Percentiles rank a stretch among this genome's conserved stretches.
These are phyloP conservation scores for Cotesia glomerata DNA, from an alignment of 1,140 invertebrate species.

Conservation along the genomic window DNA sequence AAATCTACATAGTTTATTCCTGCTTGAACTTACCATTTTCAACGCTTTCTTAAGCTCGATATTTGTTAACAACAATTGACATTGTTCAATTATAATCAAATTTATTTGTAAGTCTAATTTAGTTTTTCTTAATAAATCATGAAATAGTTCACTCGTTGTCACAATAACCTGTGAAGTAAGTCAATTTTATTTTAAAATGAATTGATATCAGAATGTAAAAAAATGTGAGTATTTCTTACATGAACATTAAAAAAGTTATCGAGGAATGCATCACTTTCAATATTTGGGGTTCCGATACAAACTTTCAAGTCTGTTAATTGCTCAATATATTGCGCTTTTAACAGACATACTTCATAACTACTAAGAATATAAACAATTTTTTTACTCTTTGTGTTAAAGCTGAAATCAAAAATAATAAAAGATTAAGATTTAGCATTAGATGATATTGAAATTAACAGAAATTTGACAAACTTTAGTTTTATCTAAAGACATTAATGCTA, in stretches of 20 bases:
- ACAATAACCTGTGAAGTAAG: constrained; percentile 68
- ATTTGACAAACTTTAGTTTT: too few species aligned
- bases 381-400: constrained; percentile 51
- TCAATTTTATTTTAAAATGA: constrained; percentile 32
- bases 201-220: constrained; percentile 36
- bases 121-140: constrained; percentile 65
- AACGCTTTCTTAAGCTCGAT: constrained; percentile 62
- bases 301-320: constrained; percentile 59
- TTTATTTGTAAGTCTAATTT: constrained; percentile 69
- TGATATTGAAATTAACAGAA: too few species aligned
- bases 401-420: constrained; percentile 52
- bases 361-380: constrained; percentile 66
- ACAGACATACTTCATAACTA: constrained; percentile 64
- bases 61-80: constrained; percentile 69
- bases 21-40: constrained; percentile 41
- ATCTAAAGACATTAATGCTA: too few species aligned
- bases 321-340: constrained; percentile 65
- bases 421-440: constrained; percentile 24
- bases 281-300: constrained; percentile 39
- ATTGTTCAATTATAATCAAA: constrained; percentile 84
- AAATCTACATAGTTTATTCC: constrained; percentile 64
- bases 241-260: constrained; percentile 44
- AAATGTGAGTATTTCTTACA: constrained; percentile 52
- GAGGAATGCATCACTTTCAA: constrained; percentile 29
- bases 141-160: constrained; percentile 72